A percentile compares a stretch with the other conserved stretches of the same genome.
Conservation (phyloP, 2,797 vertebrate species). For the Harpagifer antarcticus region DNA sequence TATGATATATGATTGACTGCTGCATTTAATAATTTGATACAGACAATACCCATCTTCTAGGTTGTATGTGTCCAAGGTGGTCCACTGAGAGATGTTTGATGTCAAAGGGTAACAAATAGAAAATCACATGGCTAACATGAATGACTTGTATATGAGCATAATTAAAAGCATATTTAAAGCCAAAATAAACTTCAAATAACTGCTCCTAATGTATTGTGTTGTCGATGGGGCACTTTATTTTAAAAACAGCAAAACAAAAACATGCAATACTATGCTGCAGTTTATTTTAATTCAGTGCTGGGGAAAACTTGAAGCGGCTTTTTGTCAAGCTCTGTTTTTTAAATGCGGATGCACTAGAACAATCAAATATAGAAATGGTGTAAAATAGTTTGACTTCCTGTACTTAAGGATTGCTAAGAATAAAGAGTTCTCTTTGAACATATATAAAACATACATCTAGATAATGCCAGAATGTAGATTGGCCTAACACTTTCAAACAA, state of each 20-base stretch:
- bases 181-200: neutral
- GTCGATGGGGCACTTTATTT: too few relatives aligned
- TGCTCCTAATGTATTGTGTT: neutral
- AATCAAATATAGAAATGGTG: neutral
- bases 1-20: neutral
- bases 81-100: neutral
- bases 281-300: conserved; percentile 1
- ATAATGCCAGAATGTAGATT: too few relatives aligned
- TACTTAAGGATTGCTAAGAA: neutral
- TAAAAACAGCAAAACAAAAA: neutral
- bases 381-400: conserved; percentile 1
- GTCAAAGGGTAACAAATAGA: neutral
- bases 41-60: neutral
- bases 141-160: neutral
- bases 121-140: neutral
- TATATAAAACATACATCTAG: neutral
- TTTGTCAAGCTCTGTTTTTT: neutral
- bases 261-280: neutral
- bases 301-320: neutral
- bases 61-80: neutral
- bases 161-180: neutral
- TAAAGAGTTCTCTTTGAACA: neutral
- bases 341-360: neutral
- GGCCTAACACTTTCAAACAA: neutral
- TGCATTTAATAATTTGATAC: neutral